Evolutionary conservation across 2,888 invertebrate species (phyloP).

Genomic region (Cancer borealis): DNA sequence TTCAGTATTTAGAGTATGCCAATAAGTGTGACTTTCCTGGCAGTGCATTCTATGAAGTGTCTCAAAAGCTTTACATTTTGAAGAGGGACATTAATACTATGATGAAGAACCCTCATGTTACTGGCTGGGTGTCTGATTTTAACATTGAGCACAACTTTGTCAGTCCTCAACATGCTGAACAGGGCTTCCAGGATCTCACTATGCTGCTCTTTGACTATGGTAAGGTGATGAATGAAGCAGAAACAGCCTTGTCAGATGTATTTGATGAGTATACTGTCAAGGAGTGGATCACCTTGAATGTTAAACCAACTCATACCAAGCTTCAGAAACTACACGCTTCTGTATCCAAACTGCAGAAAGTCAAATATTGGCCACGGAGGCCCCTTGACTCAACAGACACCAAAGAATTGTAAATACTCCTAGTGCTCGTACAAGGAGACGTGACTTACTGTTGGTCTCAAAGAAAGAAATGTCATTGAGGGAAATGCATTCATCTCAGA

Average conservation of each 20-base stretch:
- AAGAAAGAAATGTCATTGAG: background rate
- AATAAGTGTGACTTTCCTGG: constrained; percentile 85
- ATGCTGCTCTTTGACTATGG: constrained; percentile 78
- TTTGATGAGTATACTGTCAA: constrained; percentile 84
- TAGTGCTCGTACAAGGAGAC: background rate
- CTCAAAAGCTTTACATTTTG: constrained; percentile 82
- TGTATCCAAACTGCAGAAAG: constrained; percentile 81
- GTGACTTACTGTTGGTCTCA: no score
- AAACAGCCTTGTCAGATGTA: constrained; percentile 83
- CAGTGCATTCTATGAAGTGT: constrained; percentile 81
- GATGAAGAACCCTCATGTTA: constrained; percentile 81
- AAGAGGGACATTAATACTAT: constrained; percentile 82
- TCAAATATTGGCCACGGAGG: constrained; percentile 82
- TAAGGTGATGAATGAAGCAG: constrained; percentile 79
- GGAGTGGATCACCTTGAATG: constrained; percentile 84
- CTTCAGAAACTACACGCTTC: constrained; percentile 80
- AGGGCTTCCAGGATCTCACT: constrained; percentile 79
- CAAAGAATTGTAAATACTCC: constrained; percentile 70
- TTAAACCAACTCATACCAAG: constrained; percentile 80
- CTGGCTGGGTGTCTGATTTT: constrained; percentile 87
- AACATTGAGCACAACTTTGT: constrained; percentile 84
- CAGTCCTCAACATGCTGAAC: constrained; percentile 83
- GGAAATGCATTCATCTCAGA: background rate
- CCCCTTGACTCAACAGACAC: constrained; percentile 80
- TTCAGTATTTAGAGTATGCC: constrained; percentile 83